A percentile compares a stretch with the other conserved stretches of the same genome.
phyloP scores from a whole-genome alignment of 1,140 invertebrate genomes.

The Dolichoris vasculosae region DNA sequence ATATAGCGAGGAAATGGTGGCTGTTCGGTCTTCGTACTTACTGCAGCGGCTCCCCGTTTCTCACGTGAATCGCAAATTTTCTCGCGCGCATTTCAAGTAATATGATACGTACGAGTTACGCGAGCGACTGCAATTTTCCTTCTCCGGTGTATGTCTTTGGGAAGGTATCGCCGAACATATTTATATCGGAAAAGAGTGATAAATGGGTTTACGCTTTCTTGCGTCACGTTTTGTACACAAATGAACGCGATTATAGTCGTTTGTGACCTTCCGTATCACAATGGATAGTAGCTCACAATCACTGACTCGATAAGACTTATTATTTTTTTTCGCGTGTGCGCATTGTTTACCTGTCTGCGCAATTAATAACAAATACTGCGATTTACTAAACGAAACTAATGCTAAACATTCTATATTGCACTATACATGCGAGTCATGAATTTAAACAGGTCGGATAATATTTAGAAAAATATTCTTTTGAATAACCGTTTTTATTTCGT shows the following conservation, averaged over 20 bases:
- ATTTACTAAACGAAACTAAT: not conserved
- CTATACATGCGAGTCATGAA: not conserved
- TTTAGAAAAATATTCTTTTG: too few species aligned
- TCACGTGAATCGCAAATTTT: not conserved
- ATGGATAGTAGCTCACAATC: not conserved
- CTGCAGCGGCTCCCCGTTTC: not conserved
- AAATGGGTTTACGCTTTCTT: constrained; percentile 30
- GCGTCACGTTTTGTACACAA: not conserved
- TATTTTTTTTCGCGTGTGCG: not conserved
- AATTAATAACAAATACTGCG: not conserved
- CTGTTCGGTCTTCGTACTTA: not conserved
- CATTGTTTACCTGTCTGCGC: not conserved
- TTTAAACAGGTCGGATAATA: not conserved
- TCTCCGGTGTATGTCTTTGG: not conserved
- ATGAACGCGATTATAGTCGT: too few species aligned
- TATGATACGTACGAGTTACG: not conserved
- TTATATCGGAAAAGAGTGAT: constrained; percentile 10
- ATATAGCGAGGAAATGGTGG: not conserved
- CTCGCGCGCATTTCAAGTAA: not conserved
- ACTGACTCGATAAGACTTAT: not conserved
- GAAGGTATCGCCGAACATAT: not conserved
- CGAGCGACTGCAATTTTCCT: not conserved
- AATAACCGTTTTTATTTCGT: too few species aligned
- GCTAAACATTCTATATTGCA: not conserved
- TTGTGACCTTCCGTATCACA: not conserved